These are phyloP conservation scores for Anolis sagrei DNA, from an alignment of 2,113 vertebrate genomes.

Conservation along the genomic window DNA sequence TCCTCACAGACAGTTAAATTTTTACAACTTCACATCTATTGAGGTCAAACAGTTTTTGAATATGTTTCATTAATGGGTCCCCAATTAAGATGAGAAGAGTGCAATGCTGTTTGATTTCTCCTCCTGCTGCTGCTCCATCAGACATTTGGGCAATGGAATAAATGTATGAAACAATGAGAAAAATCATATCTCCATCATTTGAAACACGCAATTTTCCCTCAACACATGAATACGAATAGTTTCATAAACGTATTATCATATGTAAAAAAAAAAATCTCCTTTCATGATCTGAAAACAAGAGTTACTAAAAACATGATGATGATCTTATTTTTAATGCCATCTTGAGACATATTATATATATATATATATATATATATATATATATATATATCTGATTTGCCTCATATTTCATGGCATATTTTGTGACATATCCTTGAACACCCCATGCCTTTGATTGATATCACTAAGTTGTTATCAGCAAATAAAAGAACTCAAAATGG, in stretches of 20 bases:
- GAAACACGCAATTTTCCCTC: constrained; percentile 2
- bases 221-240: constrained; percentile 12
- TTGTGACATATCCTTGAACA: not conserved
- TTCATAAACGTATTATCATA: constrained; percentile 32
- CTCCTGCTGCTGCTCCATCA: not conserved
- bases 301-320: not conserved
- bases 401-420: fast-evolving
- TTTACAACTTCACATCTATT: not conserved
- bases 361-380: fast-evolving
- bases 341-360: constrained; percentile 8
- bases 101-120: not conserved
- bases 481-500: not conserved
- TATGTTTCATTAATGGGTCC: not conserved
- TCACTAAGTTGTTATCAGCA: not conserved
- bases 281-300: constrained; percentile 12
- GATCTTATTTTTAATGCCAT: not conserved
- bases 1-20: not conserved
- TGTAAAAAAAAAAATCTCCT: constrained; percentile 8
- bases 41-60: not conserved
- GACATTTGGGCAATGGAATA: constrained; percentile 40
- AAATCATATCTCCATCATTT: not conserved
- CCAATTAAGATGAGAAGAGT: not conserved
- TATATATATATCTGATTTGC: not conserved
- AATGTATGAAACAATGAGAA: constrained; percentile 21
- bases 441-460: not conserved